phyloP scores from a whole-genome alignment of 2,113 vertebrate genomes.

The Scartelaos histophorus region DNA sequence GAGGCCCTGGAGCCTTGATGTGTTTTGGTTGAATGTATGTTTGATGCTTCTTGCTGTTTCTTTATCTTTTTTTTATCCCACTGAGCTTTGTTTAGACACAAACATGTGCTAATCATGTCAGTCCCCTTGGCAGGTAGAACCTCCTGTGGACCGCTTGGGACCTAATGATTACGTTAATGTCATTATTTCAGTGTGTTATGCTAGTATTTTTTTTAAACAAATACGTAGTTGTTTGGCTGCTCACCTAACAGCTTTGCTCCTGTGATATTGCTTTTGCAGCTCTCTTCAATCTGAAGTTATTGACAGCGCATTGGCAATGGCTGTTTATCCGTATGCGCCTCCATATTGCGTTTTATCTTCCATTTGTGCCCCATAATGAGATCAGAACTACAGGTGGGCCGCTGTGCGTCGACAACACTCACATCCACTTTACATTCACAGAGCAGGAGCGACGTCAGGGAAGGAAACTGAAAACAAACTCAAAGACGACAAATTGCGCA shows the following conservation, averaged over 20 bases:
- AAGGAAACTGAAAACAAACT: background rate
- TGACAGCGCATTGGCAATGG: background rate
- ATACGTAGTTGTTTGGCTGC: background rate
- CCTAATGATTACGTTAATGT: no score
- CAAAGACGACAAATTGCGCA: background rate
- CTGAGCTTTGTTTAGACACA: no score
- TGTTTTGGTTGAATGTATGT: no score
- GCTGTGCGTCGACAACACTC: background rate
- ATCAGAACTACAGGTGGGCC: constrained; percentile 1
- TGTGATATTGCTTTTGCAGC: background rate
- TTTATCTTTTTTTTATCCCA: no score
- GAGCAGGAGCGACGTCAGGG: background rate
- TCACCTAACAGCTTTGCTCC: background rate
- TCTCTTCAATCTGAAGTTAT: background rate
- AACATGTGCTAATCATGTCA: no score
- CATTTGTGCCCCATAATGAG: constrained; percentile 10
- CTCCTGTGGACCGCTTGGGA: no score
- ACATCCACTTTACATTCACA: background rate
- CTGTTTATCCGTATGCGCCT: background rate
- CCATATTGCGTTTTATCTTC: background rate
- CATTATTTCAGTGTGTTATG: background rate
- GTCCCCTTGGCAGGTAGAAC: no score
- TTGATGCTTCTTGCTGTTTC: no score
- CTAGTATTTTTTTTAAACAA: background rate
- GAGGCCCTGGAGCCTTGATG: no score